Evolutionary conservation across 2,888 invertebrate species (phyloP), one percentile per base, ranked within the genome.

Genomic region (Erynnis tages): DNA sequence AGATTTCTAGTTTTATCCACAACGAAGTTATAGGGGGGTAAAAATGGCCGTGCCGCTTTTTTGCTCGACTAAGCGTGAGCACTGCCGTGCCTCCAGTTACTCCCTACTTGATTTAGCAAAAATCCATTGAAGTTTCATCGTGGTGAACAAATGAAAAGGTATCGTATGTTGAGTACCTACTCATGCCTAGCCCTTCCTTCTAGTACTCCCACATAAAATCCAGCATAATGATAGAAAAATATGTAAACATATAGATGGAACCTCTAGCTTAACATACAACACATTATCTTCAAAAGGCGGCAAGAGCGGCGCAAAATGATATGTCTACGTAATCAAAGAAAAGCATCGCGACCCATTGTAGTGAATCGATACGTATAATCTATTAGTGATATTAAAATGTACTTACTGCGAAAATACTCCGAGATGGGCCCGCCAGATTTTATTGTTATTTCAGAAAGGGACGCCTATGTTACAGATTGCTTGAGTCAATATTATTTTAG

Each of bases 361-460:
- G 67, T 63, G 74, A 73, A 82, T 79, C 76, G 73, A 80, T 81
- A 76, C 70, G 76, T 78, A 78, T 82, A 82, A 85, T 83, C 79
- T 83, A 83, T 84, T 84, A 83, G 78, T 73, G 72, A 80, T 81
- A 81, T 83, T 79, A 79, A 82, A 83, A 76, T 76, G 76, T 76
- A 60, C 55, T 53, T 76, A 60, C 55, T 53, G 52, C 58, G 58
- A 65, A 68, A 69, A 68, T 70, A 70, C 63, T 62, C 56, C 61
- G 59, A 66, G 73, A 73, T 71, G 63, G 70, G 68, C 57, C 64
- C 63, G 56, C 59, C 57, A 67, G 68, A 70, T 73, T 65, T 65
- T 63, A 60, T 67, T 74, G 66, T 69, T 67, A 67, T 69, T 62
- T 62, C 61, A 56, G 57, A 58, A 57, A 60, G 56, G 59, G 61